These are phyloP conservation scores for Cepphus grylle DNA, from an alignment of 2,113 vertebrate species.

Conservation along the genomic window DNA sequence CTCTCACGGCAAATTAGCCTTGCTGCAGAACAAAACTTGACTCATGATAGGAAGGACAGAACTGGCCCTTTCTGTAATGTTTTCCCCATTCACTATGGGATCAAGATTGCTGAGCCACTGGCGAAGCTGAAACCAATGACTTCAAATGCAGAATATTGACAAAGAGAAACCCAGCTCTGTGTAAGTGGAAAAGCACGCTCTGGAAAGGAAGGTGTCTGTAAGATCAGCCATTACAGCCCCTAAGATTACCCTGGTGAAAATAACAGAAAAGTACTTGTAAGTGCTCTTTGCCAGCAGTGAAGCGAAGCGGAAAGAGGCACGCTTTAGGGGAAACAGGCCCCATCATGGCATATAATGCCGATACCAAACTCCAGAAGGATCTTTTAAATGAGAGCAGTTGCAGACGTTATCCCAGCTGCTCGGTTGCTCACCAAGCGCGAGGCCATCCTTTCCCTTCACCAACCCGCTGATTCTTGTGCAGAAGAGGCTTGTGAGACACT, in stretches of 20 bases:
- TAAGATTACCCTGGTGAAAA: not conserved
- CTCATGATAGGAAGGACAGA: not conserved
- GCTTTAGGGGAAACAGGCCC: not conserved
- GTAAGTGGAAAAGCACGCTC: not conserved
- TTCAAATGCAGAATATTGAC: constrained; percentile 30
- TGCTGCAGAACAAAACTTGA: not conserved
- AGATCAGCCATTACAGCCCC: not conserved
- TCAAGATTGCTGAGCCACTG: constrained; percentile 13
- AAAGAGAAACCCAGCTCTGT: not conserved
- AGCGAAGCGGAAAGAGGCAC: not conserved
- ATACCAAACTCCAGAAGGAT: not conserved
- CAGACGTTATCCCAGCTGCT: not conserved
- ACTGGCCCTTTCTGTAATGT: not conserved
- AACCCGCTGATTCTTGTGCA: accelerated
- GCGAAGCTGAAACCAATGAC: not conserved
- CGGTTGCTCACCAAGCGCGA: accelerated
- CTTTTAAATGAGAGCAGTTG: not conserved
- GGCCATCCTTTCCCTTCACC: not conserved
- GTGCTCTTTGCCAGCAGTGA: not conserved
- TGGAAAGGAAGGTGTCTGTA: not conserved
- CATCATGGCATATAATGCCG: not conserved
- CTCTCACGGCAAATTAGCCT: not conserved
- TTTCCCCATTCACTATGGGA: constrained; percentile 6
- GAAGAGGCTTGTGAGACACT: not conserved
- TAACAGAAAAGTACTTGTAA: not conserved